Conservation (phyloP, 1,140 invertebrate genomes). For the Papilio polytes region DNA sequence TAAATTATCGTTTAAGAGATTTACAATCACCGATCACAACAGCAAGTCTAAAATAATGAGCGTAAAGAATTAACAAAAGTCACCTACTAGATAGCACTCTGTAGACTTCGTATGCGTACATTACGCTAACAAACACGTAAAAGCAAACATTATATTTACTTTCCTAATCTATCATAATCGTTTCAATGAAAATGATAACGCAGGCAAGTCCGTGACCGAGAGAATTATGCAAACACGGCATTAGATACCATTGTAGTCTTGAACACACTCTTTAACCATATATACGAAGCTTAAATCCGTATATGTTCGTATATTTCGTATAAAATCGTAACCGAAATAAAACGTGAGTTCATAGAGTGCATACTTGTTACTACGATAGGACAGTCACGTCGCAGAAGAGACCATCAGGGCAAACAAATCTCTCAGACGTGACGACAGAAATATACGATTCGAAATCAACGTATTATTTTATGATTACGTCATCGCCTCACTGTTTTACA, state of each 20-base stretch:
- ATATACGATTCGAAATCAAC: conserved; percentile 46
- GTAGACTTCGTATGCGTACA: conserved; percentile 44
- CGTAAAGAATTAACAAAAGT: conserved; percentile 59
- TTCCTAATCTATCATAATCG: conserved; percentile 4
- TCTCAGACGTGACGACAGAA: conserved; percentile 33
- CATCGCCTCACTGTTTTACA: conserved; percentile 58
- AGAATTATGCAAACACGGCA: not conserved
- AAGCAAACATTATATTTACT: conserved; percentile 34
- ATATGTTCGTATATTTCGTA: too few species aligned
- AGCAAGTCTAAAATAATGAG: conserved; percentile 52
- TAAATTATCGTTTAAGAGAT: conserved; percentile 67
- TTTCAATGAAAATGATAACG: conserved; percentile 17
- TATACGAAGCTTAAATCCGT: not conserved
- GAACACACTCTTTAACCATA: not conserved
- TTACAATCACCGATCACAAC: conserved; percentile 64
- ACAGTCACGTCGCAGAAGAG: conserved; percentile 34
- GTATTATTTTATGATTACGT: conserved; percentile 50
- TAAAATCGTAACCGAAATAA: not conserved
- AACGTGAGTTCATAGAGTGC: conserved; percentile 23
- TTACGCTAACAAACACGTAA: not conserved
- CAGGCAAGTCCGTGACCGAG: not conserved
- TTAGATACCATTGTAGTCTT: conserved; percentile 4
- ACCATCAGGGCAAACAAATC: conserved; percentile 46
- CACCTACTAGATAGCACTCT: conserved; percentile 55
- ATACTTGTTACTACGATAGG: conserved; percentile 20